Conservation (phyloP, 2,113 vertebrate species). For the Prolemur simus region DNA sequence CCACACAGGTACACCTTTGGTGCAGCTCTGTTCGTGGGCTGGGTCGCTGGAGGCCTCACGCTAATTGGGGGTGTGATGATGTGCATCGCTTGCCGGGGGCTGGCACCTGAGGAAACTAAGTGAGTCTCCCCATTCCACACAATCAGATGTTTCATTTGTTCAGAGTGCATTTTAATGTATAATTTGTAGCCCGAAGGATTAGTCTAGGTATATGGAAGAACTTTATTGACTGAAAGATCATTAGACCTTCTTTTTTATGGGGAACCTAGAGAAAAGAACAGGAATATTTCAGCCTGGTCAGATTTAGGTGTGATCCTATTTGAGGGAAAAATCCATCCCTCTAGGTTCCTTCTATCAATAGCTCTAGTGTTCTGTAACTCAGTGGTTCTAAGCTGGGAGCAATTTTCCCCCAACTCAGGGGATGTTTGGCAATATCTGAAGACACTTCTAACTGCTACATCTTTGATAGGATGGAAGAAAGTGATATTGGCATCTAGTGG, state of each 20-base stretch:
- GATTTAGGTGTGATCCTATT: not conserved
- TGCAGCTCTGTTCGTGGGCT: constrained; percentile 93
- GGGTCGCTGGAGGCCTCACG: constrained; percentile 91
- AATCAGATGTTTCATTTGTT: not conserved
- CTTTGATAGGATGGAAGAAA: not conserved
- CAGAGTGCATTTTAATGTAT: not conserved
- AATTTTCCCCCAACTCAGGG: not conserved
- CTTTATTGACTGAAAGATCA: not conserved
- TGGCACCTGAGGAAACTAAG: constrained; percentile 86
- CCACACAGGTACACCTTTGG: constrained; percentile 93
- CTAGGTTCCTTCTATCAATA: not conserved
- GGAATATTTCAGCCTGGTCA: not conserved
- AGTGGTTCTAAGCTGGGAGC: not conserved
- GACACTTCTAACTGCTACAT: not conserved
- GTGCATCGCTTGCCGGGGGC: constrained; percentile 92
- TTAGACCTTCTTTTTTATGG: not conserved
- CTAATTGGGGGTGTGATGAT: constrained; percentile 90
- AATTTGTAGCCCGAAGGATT: not conserved
- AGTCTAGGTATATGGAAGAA: not conserved
- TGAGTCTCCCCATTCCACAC: constrained; percentile 74
- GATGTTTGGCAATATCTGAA: not conserved
- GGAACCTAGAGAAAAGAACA: not conserved
- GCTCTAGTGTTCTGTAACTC: not conserved
- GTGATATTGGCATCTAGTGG: not conserved
- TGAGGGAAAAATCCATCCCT: not conserved